Percentiles rank a stretch among this genome's conserved stretches.
phyloP scores from a whole-genome alignment of 2,888 invertebrate genomes.

The Epirrhoe alternata region DNA sequence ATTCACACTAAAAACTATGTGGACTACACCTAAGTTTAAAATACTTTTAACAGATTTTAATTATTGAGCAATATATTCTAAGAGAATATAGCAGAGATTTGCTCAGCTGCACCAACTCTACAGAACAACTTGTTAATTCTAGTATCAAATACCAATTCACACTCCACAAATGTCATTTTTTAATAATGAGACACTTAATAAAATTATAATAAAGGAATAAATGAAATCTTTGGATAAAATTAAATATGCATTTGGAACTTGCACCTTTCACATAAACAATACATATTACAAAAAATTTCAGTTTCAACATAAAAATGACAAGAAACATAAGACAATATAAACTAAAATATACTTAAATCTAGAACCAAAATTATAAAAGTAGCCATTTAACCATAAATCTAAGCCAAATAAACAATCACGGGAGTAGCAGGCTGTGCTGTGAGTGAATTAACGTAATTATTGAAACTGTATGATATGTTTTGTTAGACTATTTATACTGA shows the following conservation, averaged over 20 bases:
- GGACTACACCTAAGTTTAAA: constrained; percentile 80
- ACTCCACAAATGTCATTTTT: constrained; percentile 82
- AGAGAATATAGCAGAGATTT: constrained; percentile 83
- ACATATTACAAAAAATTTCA: constrained; percentile 65
- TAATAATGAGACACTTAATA: constrained; percentile 65
- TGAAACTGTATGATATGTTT: constrained; percentile 83
- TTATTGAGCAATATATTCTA: constrained; percentile 84
- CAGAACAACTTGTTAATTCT: constrained; percentile 76
- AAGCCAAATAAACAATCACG: constrained; percentile 66
- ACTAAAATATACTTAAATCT: constrained; percentile 80
- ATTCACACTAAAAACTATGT: constrained; percentile 71
- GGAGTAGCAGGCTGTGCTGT: constrained; percentile 66
- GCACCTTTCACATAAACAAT: constrained; percentile 77
- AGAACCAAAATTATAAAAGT: constrained; percentile 75
- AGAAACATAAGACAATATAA: constrained; percentile 72
- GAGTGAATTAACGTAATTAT: constrained; percentile 58
- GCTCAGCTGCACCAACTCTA: constrained; percentile 84
- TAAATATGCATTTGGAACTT: constrained; percentile 80
- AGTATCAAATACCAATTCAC: constrained; percentile 81
- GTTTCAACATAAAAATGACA: constrained; percentile 76
- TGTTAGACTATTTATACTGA: constrained; percentile 70
- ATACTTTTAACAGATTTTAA: constrained; percentile 82
- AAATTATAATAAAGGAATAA: constrained; percentile 66
- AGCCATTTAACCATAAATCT: constrained; percentile 74
- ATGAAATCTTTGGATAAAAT: constrained; percentile 84